Conservation (phyloP, 1,140 invertebrate genomes). For the Artemia franciscana region DNA sequence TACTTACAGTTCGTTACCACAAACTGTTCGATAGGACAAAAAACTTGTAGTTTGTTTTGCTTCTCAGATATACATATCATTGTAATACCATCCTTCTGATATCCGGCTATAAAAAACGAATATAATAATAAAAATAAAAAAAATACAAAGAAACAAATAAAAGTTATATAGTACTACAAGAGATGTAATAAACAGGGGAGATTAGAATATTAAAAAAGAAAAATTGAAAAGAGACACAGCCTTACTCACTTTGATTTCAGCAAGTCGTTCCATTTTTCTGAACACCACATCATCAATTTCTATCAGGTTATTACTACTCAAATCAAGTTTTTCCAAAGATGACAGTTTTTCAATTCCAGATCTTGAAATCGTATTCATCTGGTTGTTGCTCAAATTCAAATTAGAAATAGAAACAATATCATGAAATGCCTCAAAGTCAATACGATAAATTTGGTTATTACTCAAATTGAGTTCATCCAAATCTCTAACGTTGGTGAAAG, state of each 20-base stretch:
- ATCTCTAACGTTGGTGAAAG: conserved; percentile 46
- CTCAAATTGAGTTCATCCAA: conserved; percentile 50
- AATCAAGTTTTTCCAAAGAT: conserved; percentile 16
- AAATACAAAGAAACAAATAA: conserved; percentile 4
- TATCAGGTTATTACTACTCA: conserved; percentile 38
- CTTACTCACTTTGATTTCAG: conserved; percentile 46
- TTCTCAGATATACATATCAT: too few relatives aligned
- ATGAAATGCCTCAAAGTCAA: conserved; percentile 48
- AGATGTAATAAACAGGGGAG: neutral
- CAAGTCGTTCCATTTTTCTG: conserved; percentile 48
- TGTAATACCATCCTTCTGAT: too few relatives aligned
- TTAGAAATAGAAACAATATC: conserved; percentile 48
- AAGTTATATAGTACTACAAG: neutral
- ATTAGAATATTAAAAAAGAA: neutral
- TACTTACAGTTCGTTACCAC: too few relatives aligned
- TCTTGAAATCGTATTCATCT: conserved; percentile 41
- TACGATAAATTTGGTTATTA: conserved; percentile 42
- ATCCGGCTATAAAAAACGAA: too few relatives aligned
- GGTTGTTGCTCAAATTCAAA: conserved; percentile 44
- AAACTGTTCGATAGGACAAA: too few relatives aligned
- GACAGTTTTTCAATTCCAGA: conserved; percentile 35
- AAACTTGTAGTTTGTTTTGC: too few relatives aligned
- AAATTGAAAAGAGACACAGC: conserved; percentile 5
- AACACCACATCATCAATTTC: conserved; percentile 35
- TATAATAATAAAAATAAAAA: too few relatives aligned